Base-by-base conservation (phyloP, 1,140 invertebrate genomes). In the Drosophila sp. region DNA sequence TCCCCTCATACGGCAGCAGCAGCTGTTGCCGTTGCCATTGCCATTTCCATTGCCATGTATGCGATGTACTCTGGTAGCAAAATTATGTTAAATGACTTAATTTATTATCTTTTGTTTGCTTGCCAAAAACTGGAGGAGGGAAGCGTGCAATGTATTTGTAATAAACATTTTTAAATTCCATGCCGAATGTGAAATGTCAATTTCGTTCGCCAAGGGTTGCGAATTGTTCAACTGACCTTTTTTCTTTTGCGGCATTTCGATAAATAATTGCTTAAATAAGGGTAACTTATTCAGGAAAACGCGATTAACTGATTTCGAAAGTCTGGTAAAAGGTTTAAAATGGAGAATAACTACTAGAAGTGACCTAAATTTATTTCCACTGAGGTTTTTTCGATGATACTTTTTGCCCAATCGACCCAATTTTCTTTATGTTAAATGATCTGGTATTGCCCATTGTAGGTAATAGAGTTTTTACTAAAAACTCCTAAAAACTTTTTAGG, bases 71-170 rank as follows among this genome's bases (percentile, higher is more conserved):
- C 65, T 84, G 80, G 81, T 89, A 87, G 84, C 84, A 77, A 89
- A 87, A 89, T 87, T 83, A 89, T 80, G 76, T 83, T 87, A 87
- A 87, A 87, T 87, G 80, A 72, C 84, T 87, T 87, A 89, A 87
- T 87, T 87, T 87, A 87, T 89, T 74, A 89, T 84, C 72, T 75
- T 83, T 87, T 80, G 75, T 86, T 81, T 69, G 67, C 50, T 77
- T 84, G 80, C 80, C 76, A 84, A 76, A 82, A 76, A 60, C 32
- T 44, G 64, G 41, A 66, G 61, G 40, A 60, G 64, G 68, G 62
- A 60, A 50, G 70, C 60, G 58, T 33, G 73, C 67, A 74, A 81
- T 74, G 74, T 65, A 66, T 78, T 82, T 73, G 74, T 66, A 74
- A 80, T 80, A 60, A 76, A 72, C 68, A 74, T 80, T 11, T 10